These are phyloP conservation scores for Thunnus thynnus DNA, from an alignment of 2,113 vertebrate genomes.

Conservation along the genomic window DNA sequence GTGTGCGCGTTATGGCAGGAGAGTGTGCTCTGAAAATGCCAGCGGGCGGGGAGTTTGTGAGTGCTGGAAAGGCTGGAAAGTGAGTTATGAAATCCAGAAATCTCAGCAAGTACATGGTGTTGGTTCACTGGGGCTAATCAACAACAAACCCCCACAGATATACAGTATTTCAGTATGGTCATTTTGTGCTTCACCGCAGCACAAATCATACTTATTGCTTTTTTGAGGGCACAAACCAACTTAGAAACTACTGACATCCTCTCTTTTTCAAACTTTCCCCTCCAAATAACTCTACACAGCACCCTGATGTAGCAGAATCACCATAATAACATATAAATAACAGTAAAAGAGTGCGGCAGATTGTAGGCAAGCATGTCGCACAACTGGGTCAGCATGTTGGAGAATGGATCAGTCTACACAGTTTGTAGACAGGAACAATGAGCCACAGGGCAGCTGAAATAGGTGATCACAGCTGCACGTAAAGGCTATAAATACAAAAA, in stretches of 20 bases:
- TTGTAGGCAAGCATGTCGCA: conserved; percentile 46
- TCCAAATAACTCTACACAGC: conserved; percentile 28
- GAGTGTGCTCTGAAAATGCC: conserved; percentile 7
- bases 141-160: conserved; percentile 31
- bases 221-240: conserved; percentile 20
- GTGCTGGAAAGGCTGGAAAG: conserved; percentile 9
- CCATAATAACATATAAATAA: conserved; percentile 55
- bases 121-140: conserved; percentile 27
- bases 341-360: conserved; percentile 48
- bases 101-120: conserved; percentile 6
- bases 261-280: background rate
- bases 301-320: conserved; percentile 38
- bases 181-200: conserved; percentile 28
- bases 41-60: conserved; percentile 9
- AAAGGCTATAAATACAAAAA: conserved; percentile 22
- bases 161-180: conserved; percentile 12
- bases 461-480: conserved; percentile 51
- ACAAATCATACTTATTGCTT: conserved; percentile 28
- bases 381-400: conserved; percentile 60
- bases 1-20: background rate
- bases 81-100: conserved; percentile 44
- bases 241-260: conserved; percentile 16
- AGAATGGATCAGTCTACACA: conserved; percentile 25
- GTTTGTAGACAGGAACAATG: conserved; percentile 13
- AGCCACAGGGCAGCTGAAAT: conserved; percentile 27